These are phyloP conservation scores for Prionailurus bengalensis DNA, from an alignment of 2,113 vertebrate species.

Conservation along the genomic window DNA sequence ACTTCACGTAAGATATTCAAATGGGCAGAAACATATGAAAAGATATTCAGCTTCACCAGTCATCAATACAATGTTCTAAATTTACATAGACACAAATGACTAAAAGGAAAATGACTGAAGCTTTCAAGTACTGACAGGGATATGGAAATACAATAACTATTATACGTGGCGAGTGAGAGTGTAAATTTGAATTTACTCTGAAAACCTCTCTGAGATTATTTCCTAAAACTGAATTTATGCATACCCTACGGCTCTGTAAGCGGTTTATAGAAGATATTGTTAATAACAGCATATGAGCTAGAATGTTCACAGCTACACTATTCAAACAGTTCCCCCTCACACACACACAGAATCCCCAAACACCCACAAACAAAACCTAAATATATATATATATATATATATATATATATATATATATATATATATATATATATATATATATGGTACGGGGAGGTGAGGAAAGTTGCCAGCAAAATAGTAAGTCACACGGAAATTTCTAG, in stretches of 20 bases:
- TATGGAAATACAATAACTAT: neutral
- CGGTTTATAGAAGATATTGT: neutral
- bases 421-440: no score
- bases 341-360: neutral
- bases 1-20: neutral
- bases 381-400: neutral
- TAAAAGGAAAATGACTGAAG: neutral
- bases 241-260: neutral
- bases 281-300: neutral
- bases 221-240: neutral
- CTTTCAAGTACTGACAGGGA: neutral
- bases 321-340: neutral
- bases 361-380: neutral
- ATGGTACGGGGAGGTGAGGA: neutral
- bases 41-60: neutral
- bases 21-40: neutral
- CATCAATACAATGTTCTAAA: neutral
- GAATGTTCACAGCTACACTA: neutral
- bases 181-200: neutral
- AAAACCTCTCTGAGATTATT: neutral
- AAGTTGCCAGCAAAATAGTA: neutral
- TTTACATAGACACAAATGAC: neutral
- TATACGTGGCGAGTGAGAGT: accelerated
- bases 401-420: no score
- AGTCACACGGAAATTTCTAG: neutral